These are phyloP conservation scores for Caracal caracal DNA, from an alignment of 2,113 vertebrate genomes.

Conservation along the genomic window DNA sequence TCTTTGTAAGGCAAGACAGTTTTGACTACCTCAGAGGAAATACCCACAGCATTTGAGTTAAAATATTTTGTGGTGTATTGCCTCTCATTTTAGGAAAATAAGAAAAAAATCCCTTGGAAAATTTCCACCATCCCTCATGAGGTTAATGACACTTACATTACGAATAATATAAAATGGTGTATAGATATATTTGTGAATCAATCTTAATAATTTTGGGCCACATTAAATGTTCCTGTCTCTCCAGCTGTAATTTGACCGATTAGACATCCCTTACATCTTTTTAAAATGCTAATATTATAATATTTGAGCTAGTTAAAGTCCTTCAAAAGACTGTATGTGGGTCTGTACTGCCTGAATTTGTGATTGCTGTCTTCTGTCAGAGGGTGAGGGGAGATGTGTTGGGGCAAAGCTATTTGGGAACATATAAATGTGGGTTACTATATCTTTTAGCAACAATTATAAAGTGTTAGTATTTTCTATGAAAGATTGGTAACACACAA, in stretches of 20 bases:
- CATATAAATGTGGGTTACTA: neutral
- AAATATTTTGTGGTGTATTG: neutral
- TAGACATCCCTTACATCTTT: neutral
- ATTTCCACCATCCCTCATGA: neutral
- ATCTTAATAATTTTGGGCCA: neutral
- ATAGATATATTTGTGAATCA: neutral
- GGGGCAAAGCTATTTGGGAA: neutral
- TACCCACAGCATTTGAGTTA: neutral
- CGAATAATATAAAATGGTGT: neutral
- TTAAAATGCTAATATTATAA: neutral
- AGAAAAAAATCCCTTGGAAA: neutral
- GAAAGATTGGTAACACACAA: neutral
- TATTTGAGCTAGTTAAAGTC: neutral
- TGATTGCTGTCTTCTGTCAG: neutral
- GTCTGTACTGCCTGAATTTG: neutral
- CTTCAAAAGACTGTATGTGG: neutral
- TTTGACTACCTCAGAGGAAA: neutral
- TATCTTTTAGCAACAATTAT: neutral
- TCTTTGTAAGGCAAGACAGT: neutral
- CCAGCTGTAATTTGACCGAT: neutral
- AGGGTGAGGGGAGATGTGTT: neutral
- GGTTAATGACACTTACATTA: neutral
- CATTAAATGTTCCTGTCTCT: neutral
- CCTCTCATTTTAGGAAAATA: neutral
- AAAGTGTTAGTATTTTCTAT: neutral